phyloP scores from a whole-genome alignment of 2,797 vertebrate genomes.

The Toxotes lorentzi region DNA sequence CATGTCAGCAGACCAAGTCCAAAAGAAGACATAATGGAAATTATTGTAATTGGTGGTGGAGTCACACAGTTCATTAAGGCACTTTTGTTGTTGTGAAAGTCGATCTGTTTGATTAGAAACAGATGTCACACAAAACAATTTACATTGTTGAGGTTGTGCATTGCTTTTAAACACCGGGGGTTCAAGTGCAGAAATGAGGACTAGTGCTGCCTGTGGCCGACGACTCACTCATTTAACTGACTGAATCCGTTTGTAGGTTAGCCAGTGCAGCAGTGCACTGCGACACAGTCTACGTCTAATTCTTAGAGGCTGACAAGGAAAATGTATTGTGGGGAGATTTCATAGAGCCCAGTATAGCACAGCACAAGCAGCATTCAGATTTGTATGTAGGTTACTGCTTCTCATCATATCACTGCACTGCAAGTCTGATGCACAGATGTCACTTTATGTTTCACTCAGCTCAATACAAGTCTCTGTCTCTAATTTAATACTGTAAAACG shows the following conservation, averaged over 20 bases:
- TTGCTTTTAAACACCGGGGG: slow-evolving; percentile 9
- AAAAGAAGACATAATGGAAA: slow-evolving; percentile 28
- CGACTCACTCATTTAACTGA: not conserved
- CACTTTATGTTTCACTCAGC: not conserved
- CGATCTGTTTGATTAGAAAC: slow-evolving; percentile 9
- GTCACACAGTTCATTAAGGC: slow-evolving; percentile 1
- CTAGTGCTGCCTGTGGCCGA: slow-evolving; percentile 3
- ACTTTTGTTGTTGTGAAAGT: slow-evolving; percentile 11
- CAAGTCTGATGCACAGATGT: not conserved
- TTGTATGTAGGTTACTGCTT: slow-evolving; percentile 16
- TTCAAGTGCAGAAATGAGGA: slow-evolving; percentile 17
- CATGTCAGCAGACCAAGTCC: not conserved
- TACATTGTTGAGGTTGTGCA: slow-evolving; percentile 15
- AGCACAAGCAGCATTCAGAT: not conserved
- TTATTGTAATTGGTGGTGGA: slow-evolving; percentile 36
- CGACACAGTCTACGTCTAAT: slow-evolving; percentile 8
- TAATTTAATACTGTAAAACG: not conserved
- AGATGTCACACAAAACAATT: slow-evolving; percentile 27
- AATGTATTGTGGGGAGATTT: slow-evolving; percentile 34
- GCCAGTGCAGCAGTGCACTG: slow-evolving; percentile 15
- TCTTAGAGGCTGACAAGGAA: slow-evolving; percentile 15
- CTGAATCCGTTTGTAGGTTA: slow-evolving; percentile 33
- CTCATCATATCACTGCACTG: not conserved
- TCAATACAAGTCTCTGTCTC: not conserved
- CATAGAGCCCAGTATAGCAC: slow-evolving; percentile 14